These are phyloP conservation scores for Pogonocherus hispidulus DNA, from an alignment of 2,888 invertebrate species.

Conservation along the genomic window DNA sequence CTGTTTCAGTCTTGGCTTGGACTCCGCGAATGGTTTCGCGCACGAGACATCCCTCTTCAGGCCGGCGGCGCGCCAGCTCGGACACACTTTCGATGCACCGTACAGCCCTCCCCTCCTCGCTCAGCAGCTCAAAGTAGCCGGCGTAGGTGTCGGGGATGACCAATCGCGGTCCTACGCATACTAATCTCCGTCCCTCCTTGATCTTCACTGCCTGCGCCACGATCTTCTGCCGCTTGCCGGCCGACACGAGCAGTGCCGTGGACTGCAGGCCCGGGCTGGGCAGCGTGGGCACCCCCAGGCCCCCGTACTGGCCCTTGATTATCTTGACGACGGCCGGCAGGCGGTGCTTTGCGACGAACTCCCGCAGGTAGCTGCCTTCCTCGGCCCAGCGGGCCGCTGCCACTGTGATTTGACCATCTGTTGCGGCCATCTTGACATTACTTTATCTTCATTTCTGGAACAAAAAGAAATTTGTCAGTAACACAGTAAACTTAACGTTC, in stretches of 20 bases:
- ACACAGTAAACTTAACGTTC: not conserved
- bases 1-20: conserved; percentile 73
- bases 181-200: conserved; percentile 87
- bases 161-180: conserved; percentile 85
- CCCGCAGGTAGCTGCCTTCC: conserved; percentile 80
- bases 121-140: conserved; percentile 94
- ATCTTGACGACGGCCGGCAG: conserved; percentile 91
- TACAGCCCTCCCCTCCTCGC: conserved; percentile 93
- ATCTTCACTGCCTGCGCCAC: conserved; percentile 91
- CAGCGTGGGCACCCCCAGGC: conserved; percentile 89
- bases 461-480: conserved; percentile 44
- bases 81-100: conserved; percentile 90
- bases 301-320: conserved; percentile 94
- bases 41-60: conserved; percentile 83
- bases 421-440: conserved; percentile 80
- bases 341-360: conserved; percentile 80
- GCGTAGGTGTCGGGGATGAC: conserved; percentile 92
- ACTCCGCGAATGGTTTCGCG: conserved; percentile 83
- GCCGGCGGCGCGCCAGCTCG: conserved; percentile 83
- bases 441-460: conserved; percentile 73
- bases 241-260: conserved; percentile 87
- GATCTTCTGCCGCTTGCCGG: conserved; percentile 87
- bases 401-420: conserved; percentile 91
- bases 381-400: conserved; percentile 85
- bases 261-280: conserved; percentile 90